Evolutionary conservation across 2,797 vertebrate genomes (phyloP).

Genomic region (Pantherophis alleghaniensis): DNA sequence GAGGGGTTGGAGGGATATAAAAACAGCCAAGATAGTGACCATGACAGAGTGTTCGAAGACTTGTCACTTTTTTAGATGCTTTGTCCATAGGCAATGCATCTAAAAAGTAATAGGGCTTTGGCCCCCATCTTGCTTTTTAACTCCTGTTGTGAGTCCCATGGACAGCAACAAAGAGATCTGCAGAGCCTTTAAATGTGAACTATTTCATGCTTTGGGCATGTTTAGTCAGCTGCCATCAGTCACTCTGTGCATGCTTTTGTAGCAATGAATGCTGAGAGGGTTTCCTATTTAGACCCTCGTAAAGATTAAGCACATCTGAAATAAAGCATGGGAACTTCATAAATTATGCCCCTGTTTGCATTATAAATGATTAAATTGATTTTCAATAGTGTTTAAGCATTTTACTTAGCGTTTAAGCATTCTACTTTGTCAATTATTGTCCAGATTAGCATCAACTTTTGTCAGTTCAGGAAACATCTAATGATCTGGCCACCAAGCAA

Average conservation of each 20-base stretch:
- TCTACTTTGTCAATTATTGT: conserved; percentile 52
- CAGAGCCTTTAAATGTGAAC: not conserved
- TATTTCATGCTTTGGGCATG: conserved; percentile 40
- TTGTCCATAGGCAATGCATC: not conserved
- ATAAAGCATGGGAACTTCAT: conserved; percentile 67
- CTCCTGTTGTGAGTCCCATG: not conserved
- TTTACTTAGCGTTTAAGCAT: conserved; percentile 51
- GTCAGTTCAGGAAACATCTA: conserved; percentile 51
- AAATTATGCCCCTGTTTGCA: conserved; percentile 65
- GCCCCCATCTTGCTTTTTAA: not conserved
- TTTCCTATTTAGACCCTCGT: conserved; percentile 69
- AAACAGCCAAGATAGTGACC: not conserved
- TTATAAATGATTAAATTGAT: conserved; percentile 65
- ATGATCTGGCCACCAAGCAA: conserved; percentile 48
- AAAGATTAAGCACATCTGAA: conserved; percentile 64
- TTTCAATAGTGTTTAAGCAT: conserved; percentile 61
- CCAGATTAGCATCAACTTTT: conserved; percentile 40
- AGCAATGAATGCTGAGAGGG: conserved; percentile 57
- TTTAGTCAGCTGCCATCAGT: conserved; percentile 71
- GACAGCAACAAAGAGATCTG: not conserved
- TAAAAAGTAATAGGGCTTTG: not conserved
- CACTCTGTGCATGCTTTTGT: conserved; percentile 45
- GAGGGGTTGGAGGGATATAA: not conserved
- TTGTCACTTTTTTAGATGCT: not conserved
- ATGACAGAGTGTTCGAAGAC: not conserved